Percentiles rank a stretch among this genome's conserved stretches.
Evolutionary conservation across 2,113 vertebrate species (phyloP).

Genomic region (Ophthalmolycus amberensis): DNA sequence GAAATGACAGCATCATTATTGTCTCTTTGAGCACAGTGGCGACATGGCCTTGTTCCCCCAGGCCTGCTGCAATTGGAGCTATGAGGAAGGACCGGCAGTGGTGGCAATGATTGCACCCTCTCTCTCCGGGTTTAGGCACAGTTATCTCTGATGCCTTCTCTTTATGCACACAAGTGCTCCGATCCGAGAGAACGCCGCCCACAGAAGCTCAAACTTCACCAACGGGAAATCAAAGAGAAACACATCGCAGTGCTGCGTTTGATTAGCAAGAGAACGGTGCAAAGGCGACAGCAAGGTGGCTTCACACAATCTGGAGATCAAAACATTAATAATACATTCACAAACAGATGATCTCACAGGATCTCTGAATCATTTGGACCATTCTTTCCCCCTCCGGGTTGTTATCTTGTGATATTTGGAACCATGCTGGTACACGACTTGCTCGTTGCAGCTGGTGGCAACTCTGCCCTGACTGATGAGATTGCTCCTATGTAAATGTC

Average conservation of each 20-base stretch:
- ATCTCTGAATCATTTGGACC: constrained; percentile 3
- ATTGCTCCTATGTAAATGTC: constrained; percentile 50
- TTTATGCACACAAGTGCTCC: constrained; percentile 22
- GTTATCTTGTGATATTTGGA: constrained; percentile 18
- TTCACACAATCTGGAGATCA: not conserved
- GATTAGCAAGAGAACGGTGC: not conserved
- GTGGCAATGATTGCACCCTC: constrained; percentile 44
- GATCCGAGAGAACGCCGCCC: constrained; percentile 21
- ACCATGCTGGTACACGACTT: constrained; percentile 15
- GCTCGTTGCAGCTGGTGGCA: constrained; percentile 27
- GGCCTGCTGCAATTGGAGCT: constrained; percentile 59
- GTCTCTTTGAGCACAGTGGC: constrained; percentile 59
- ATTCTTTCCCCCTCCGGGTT: not conserved
- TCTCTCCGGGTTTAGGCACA: constrained; percentile 12
- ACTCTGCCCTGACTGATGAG: constrained; percentile 13
- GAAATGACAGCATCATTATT: constrained; percentile 74
- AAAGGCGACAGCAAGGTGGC: not conserved
- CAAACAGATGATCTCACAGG: not conserved
- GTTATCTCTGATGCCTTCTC: constrained; percentile 45
- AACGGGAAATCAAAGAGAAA: constrained; percentile 39
- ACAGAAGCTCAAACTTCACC: constrained; percentile 5
- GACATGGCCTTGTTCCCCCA: constrained; percentile 56
- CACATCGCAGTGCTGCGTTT: not conserved
- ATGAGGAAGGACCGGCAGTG: constrained; percentile 31
- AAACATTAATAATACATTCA: not conserved